A percentile compares a stretch with the other conserved stretches of the same genome.
These are phyloP conservation scores for Diplodus puntazzo DNA, from an alignment of 2,797 vertebrate species.

Conservation along the genomic window DNA sequence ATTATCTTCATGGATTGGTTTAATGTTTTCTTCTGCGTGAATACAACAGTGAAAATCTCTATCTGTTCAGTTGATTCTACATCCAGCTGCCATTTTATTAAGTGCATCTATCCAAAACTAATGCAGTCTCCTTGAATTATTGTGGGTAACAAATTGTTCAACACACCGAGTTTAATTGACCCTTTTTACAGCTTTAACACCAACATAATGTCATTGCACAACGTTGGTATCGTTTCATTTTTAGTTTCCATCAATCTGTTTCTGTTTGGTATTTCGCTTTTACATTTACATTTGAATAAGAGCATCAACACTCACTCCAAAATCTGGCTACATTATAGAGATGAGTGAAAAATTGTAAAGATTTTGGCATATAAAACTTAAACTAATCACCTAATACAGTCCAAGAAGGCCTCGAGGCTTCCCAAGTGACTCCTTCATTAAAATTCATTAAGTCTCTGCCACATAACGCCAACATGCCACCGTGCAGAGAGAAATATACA, in stretches of 20 bases:
- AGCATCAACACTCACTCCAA: background rate
- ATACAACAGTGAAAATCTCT: background rate
- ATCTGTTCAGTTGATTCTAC: background rate
- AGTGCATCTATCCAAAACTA: background rate
- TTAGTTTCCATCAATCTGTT: background rate
- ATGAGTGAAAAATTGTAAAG: background rate
- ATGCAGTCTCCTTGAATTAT: background rate
- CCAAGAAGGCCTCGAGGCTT: background rate
- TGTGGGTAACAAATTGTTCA: background rate
- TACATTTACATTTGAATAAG: background rate
- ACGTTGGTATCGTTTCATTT: background rate
- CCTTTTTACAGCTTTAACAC: background rate
- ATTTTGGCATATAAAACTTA: background rate
- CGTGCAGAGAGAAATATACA: background rate
- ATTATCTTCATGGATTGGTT: background rate
- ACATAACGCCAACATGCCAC: conserved; percentile 21
- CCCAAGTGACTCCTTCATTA: background rate
- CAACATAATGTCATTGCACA: background rate
- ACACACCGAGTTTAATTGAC: too few species aligned
- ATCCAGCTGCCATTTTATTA: background rate
- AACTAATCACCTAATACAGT: background rate
- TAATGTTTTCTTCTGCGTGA: background rate
- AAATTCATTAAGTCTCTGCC: conserved; percentile 9
- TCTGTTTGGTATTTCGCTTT: background rate
- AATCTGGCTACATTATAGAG: background rate